Conservation (phyloP, 2,113 vertebrate genomes). For the Rhinopithecus roxellana region DNA sequence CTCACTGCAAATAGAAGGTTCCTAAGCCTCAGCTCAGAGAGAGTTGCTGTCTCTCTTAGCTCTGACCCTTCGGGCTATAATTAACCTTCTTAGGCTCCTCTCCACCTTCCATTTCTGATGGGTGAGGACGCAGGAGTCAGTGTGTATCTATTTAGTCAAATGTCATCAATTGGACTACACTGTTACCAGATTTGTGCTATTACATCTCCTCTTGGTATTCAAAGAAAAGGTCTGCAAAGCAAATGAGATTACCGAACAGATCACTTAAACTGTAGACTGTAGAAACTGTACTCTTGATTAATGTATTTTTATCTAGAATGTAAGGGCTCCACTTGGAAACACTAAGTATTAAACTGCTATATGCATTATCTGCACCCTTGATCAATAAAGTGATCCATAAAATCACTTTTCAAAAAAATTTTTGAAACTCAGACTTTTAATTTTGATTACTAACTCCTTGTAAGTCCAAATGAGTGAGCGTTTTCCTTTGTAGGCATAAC, state of each 20-base stretch:
- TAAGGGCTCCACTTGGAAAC: not conserved
- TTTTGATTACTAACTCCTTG: not conserved
- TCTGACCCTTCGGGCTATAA: not conserved
- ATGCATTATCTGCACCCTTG: not conserved
- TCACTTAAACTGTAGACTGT: not conserved
- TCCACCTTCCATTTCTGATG: not conserved
- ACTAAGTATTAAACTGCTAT: not conserved
- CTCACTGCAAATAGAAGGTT: not conserved
- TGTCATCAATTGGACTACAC: not conserved
- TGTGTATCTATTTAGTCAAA: not conserved
- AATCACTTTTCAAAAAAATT: not conserved
- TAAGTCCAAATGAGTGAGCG: not conserved
- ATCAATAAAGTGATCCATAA: not conserved
- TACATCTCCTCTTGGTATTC: not conserved
- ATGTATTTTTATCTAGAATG: not conserved
- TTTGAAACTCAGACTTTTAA: not conserved
- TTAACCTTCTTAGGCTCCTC: not conserved
- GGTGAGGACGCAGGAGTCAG: not conserved
- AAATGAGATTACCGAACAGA: not conserved
- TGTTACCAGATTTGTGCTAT: not conserved
- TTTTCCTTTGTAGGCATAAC: not conserved
- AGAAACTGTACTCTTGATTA: not conserved
- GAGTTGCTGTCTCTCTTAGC: not conserved
- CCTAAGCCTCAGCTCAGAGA: not conserved
- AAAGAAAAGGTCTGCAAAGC: conserved; percentile 14